These are phyloP conservation scores for Andrena marginata DNA, from an alignment of 2,888 invertebrate species.

Conservation along the genomic window DNA sequence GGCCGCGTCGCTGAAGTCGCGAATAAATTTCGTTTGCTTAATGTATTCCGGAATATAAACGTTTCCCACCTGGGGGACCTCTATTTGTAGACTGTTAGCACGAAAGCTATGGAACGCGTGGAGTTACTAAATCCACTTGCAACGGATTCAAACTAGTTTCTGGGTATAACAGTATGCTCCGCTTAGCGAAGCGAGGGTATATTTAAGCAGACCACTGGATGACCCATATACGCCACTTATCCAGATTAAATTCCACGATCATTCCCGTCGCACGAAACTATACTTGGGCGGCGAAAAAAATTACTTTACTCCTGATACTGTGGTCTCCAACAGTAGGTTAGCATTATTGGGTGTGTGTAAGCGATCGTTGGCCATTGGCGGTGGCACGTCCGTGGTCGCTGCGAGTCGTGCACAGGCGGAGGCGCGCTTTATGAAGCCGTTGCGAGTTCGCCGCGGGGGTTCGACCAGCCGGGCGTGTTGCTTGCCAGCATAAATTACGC, in stretches of 20 bases:
- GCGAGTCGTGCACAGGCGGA: slow-evolving; percentile 21
- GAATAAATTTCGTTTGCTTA: slow-evolving; percentile 21
- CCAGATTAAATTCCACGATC: neutral
- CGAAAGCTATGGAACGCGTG: neutral
- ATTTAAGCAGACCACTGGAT: too few species aligned
- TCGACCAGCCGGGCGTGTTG: slow-evolving; percentile 79
- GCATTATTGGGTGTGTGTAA: slow-evolving; percentile 62
- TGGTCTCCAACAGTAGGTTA: slow-evolving; percentile 44
- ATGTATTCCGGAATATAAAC: neutral
- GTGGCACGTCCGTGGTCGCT: slow-evolving; percentile 55
- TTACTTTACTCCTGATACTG: slow-evolving; percentile 33
- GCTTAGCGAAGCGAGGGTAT: too few species aligned
- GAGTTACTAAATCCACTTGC: neutral
- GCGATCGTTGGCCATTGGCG: slow-evolving; percentile 49
- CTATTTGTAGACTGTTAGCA: neutral
- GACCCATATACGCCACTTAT: too few species aligned
- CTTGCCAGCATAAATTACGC: slow-evolving; percentile 83
- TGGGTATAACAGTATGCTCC: neutral
- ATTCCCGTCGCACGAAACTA: too few species aligned
- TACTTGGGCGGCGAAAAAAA: neutral
- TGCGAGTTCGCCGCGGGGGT: slow-evolving; percentile 83
- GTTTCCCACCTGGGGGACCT: neutral
- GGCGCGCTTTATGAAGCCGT: slow-evolving; percentile 81
- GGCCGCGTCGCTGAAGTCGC: slow-evolving; percentile 19
- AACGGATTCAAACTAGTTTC: neutral